phyloP scores from a whole-genome alignment of 2,113 vertebrate species.

The Otolemur garnettii region DNA sequence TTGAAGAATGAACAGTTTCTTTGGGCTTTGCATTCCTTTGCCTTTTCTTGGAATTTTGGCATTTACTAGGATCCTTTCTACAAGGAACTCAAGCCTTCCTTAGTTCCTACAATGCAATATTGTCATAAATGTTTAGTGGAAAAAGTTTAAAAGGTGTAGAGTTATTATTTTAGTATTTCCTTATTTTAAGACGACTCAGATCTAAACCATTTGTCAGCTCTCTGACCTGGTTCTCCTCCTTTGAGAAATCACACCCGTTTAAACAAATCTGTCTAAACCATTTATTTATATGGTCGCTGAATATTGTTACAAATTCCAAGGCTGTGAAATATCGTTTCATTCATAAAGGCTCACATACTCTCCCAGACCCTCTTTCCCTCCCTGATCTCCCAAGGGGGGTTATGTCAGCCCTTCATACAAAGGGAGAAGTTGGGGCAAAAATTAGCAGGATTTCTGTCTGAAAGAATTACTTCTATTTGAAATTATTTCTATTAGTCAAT shows the following conservation, averaged over 20 bases:
- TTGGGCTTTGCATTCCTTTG: conserved; percentile 41
- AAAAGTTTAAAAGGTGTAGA: conserved; percentile 4
- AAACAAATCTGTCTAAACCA: conserved; percentile 65
- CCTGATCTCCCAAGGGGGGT: not conserved
- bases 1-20: conserved; percentile 68
- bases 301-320: conserved; percentile 41
- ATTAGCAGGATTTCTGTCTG: conserved; percentile 19
- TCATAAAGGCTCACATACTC: not conserved
- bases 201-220: conserved; percentile 49
- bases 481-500: not conserved
- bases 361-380: not conserved
- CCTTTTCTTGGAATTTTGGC: conserved; percentile 52
- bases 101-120: not conserved
- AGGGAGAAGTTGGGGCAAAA: conserved; percentile 30
- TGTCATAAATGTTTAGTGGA: not conserved
- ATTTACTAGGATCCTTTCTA: not conserved
- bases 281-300: conserved; percentile 36
- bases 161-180: conserved; percentile 39
- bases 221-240: conserved; percentile 56
- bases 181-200: conserved; percentile 63
- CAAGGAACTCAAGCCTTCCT: not conserved
- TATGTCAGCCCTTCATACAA: not conserved
- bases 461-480: not conserved
- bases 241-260: conserved; percentile 59
- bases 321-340: conserved; percentile 19